phyloP scores from a whole-genome alignment of 2,888 invertebrate species.

The Napeogenes sylphis region DNA sequence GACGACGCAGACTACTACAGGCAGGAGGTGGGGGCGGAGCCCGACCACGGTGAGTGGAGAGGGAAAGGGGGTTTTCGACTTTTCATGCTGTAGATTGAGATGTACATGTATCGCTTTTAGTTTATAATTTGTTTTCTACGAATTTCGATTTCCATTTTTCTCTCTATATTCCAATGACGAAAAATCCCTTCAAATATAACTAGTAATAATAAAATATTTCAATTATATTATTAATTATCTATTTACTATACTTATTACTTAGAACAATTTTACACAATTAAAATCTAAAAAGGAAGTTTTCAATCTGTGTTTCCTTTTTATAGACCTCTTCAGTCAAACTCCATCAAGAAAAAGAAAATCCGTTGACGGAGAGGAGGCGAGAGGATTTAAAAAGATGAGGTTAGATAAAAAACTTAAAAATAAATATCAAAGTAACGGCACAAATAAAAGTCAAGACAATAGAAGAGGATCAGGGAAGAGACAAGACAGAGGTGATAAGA shows the following conservation, averaged over 20 bases:
- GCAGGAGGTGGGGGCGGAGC: slow-evolving; percentile 92
- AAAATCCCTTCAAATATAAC: too few species aligned
- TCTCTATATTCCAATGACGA: too few species aligned
- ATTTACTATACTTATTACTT: too few species aligned
- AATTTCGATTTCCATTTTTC: too few species aligned
- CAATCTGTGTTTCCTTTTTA: slow-evolving; percentile 17
- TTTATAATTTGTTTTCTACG: too few species aligned
- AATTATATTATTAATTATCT: too few species aligned
- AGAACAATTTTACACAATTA: too few species aligned
- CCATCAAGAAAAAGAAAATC: slow-evolving; percentile 56
- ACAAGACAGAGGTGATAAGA: slow-evolving; percentile 40
- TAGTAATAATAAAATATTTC: too few species aligned
- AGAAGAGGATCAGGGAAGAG: slow-evolving; percentile 39
- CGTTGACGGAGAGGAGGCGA: slow-evolving; percentile 51
- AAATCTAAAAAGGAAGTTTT: too few species aligned
- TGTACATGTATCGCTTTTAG: too few species aligned
- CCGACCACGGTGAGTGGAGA: slow-evolving; percentile 82
- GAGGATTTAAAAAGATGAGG: slow-evolving; percentile 70
- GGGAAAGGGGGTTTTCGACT: neutral
- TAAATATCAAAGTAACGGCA: slow-evolving; percentile 52
- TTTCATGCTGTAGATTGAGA: neutral
- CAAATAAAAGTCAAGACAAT: slow-evolving; percentile 32
- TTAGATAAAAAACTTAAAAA: slow-evolving; percentile 63
- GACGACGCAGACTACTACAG: slow-evolving; percentile 91
- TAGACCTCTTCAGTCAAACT: slow-evolving; percentile 62